phyloP scores from a whole-genome alignment of 30 jellyfish, hydroid and myxozoan genomes.

The Mastigias papua region DNA sequence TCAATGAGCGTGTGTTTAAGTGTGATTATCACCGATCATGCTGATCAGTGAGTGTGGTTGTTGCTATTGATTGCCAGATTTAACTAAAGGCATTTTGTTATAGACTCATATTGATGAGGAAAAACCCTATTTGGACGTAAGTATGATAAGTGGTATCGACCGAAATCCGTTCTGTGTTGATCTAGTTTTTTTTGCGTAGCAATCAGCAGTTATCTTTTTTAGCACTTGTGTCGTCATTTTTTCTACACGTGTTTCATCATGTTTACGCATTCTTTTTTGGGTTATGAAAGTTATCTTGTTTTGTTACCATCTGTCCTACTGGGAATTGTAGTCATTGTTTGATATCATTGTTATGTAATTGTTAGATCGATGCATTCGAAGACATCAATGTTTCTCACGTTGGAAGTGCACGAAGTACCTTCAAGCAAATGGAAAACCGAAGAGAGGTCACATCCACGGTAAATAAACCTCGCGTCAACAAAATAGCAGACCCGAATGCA shows the following conservation, averaged over 20 bases:
- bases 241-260: no score
- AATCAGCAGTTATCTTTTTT: no score
- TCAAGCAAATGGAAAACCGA: slow-evolving; percentile 48
- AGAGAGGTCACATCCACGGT: slow-evolving; percentile 16
- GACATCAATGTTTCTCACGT: slow-evolving; percentile 55
- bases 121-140: neutral
- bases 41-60: neutral
- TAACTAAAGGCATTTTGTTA: neutral
- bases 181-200: no score
- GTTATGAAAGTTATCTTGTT: no score
- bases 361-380: slow-evolving; percentile 52
- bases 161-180: no score
- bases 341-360: no score
- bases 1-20: neutral
- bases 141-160: neutral
- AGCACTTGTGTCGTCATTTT: no score
- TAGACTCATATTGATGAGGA: neutral
- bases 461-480: slow-evolving; percentile 52
- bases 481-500: slow-evolving; percentile 44
- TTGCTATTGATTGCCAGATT: neutral
- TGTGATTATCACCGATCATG: neutral
- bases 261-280: no score
- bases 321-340: no score
- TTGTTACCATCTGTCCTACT: no score
- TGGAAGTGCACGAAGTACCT: slow-evolving; percentile 67